Conservation (phyloP, 2,113 vertebrate species). For the Agapornis roseicollis region DNA sequence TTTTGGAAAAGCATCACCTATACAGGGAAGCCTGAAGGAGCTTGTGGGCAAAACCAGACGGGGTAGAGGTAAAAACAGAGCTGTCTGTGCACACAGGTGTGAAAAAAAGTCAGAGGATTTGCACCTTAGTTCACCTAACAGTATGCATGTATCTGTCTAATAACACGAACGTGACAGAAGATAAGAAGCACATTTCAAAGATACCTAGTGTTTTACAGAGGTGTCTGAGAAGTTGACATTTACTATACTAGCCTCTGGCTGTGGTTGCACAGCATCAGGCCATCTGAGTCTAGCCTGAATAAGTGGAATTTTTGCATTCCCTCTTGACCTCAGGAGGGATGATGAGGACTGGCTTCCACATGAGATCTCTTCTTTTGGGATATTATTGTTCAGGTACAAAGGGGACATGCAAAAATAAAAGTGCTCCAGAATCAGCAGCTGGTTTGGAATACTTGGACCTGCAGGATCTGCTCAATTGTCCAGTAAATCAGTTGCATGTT, state of each 20-base stretch:
- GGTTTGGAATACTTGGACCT: not conserved
- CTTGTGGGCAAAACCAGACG: constrained; percentile 54
- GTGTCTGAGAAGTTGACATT: not conserved
- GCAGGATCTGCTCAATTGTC: not conserved
- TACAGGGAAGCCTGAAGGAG: constrained; percentile 15
- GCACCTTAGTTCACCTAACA: not conserved
- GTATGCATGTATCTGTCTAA: not conserved
- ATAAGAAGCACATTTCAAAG: not conserved
- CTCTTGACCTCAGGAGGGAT: not conserved
- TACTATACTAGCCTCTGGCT: not conserved
- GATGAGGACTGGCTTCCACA: not conserved
- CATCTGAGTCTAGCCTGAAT: not conserved
- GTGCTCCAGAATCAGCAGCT: not conserved
- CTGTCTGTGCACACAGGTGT: not conserved
- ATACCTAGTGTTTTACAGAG: not conserved
- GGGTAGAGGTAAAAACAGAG: constrained; percentile 44
- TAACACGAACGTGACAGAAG: not conserved
- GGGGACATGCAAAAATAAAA: not conserved
- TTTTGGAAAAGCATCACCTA: constrained; percentile 2
- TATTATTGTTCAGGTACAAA: not conserved
- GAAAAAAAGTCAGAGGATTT: constrained; percentile 3
- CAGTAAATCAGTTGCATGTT: not conserved
- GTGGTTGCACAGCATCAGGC: not conserved
- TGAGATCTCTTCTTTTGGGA: not conserved
- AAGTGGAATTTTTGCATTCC: not conserved